These are phyloP conservation scores for Clarias pachynema DNA, from an alignment of 2,797 vertebrate genomes.

Conservation along the genomic window DNA sequence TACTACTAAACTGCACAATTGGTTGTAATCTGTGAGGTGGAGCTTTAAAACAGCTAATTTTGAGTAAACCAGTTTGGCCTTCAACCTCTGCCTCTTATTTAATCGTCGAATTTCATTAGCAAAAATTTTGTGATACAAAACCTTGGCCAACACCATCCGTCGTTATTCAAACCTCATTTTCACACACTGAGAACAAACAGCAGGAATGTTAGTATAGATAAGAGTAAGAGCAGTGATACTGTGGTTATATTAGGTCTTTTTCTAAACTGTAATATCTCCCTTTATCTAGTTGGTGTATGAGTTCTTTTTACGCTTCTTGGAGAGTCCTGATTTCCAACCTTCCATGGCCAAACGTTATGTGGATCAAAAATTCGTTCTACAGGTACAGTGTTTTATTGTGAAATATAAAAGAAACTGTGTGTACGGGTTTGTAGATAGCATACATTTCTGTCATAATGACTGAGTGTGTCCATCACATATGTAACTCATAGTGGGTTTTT, in stretches of 20 bases:
- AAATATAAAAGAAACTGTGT: not conserved
- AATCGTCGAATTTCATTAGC: not conserved
- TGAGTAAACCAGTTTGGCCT: too few relatives aligned
- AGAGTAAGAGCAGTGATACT: not conserved
- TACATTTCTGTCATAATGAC: not conserved
- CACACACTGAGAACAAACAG: not conserved
- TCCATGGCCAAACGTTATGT: slow-evolving; percentile 93
- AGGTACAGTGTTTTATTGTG: slow-evolving; percentile 69
- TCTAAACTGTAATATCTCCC: not conserved
- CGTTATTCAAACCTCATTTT: not conserved
- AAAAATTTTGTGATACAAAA: not conserved
- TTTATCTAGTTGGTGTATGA: slow-evolving; percentile 85
- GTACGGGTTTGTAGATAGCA: not conserved
- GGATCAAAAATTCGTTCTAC: slow-evolving; percentile 92
- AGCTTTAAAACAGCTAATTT: too few relatives aligned
- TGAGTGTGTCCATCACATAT: not conserved
- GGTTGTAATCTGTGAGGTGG: too few relatives aligned
- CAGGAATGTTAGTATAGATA: not conserved
- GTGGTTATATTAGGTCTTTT: not conserved
- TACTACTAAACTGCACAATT: too few relatives aligned
- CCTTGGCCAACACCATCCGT: not conserved
- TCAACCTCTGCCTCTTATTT: not conserved
- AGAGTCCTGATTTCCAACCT: slow-evolving; percentile 92
- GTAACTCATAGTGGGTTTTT: not conserved
- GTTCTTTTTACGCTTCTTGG: slow-evolving; percentile 92